These are phyloP conservation scores for Drosophila insularis DNA, from an alignment of 1,140 invertebrate genomes.

Conservation along the genomic window DNA sequence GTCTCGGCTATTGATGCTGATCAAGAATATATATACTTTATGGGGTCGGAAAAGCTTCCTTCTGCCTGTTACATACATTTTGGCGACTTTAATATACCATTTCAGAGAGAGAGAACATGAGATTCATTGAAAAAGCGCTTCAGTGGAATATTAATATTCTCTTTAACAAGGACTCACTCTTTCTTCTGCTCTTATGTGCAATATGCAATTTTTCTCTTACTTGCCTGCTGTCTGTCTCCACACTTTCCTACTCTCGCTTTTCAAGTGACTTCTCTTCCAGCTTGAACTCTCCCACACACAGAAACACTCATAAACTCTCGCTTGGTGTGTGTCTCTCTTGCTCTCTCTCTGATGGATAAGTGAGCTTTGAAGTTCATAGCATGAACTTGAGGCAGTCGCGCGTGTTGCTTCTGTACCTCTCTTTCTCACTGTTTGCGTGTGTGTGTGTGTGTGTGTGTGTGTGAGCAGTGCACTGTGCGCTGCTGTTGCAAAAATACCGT, in stretches of 20 bases:
- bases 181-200: not conserved
- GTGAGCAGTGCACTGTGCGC: conserved; percentile 48
- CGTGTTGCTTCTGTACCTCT: conserved; percentile 59
- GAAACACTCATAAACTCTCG: conserved; percentile 15
- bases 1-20: too few relatives aligned
- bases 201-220: conserved; percentile 11
- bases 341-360: conserved; percentile 59
- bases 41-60: too few relatives aligned
- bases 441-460: conserved; percentile 19
- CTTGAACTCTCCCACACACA: conserved; percentile 25
- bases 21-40: too few relatives aligned
- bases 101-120: not conserved
- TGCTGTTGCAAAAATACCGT: conserved; percentile 66
- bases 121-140: not conserved
- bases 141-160: not conserved
- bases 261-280: conserved; percentile 16
- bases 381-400: conserved; percentile 70
- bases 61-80: too few relatives aligned
- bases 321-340: conserved; percentile 38
- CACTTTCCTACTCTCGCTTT: not conserved
- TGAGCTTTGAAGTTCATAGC: conserved; percentile 78
- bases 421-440: conserved; percentile 6
- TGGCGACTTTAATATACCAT: too few relatives aligned
- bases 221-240: not conserved
- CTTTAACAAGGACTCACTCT: not conserved